Percentiles rank a stretch among this genome's conserved stretches.
phyloP scores from a whole-genome alignment of 2,888 invertebrate species.

The Drosophila meridionalis region DNA sequence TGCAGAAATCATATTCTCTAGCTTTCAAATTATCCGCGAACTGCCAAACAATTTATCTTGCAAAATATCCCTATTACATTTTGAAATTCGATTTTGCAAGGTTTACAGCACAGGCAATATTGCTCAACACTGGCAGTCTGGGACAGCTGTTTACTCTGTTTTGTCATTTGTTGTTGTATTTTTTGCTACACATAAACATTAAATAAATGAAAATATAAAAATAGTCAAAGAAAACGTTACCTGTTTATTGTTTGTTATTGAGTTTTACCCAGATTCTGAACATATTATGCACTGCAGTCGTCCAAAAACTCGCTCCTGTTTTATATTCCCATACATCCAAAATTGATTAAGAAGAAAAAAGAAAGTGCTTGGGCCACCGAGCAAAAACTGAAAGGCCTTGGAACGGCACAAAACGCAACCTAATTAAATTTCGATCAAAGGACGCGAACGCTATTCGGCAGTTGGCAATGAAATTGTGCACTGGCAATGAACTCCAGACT shows the following conservation, averaged over 20 bases:
- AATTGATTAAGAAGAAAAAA: conserved; percentile 61
- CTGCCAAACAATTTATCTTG: background rate
- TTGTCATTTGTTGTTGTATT: conserved; percentile 64
- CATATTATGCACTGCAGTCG: conserved; percentile 54
- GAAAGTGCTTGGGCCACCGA: conserved; percentile 57
- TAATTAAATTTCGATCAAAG: conserved; percentile 42
- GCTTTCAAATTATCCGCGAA: background rate
- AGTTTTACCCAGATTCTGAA: conserved; percentile 41
- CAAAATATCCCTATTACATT: background rate
- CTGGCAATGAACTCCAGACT: conserved; percentile 70
- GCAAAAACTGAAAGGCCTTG: conserved; percentile 61
- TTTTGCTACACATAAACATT: conserved; percentile 59
- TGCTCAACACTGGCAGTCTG: conserved; percentile 45
- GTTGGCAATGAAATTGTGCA: conserved; percentile 68
- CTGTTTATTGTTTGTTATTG: conserved; percentile 60
- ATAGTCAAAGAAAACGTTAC: conserved; percentile 58
- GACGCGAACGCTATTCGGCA: conserved; percentile 14
- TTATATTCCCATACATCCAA: conserved; percentile 38
- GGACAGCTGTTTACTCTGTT: conserved; percentile 61
- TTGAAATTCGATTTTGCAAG: conserved; percentile 7
- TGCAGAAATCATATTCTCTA: background rate
- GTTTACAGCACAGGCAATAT: conserved; percentile 30
- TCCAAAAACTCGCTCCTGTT: conserved; percentile 29
- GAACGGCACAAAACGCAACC: conserved; percentile 47
- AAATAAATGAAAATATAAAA: conserved; percentile 62